A percentile compares a stretch with the other conserved stretches of the same genome.
Evolutionary conservation across 2,797 vertebrate genomes (phyloP).

Genomic region (Coreius guichenoti): DNA sequence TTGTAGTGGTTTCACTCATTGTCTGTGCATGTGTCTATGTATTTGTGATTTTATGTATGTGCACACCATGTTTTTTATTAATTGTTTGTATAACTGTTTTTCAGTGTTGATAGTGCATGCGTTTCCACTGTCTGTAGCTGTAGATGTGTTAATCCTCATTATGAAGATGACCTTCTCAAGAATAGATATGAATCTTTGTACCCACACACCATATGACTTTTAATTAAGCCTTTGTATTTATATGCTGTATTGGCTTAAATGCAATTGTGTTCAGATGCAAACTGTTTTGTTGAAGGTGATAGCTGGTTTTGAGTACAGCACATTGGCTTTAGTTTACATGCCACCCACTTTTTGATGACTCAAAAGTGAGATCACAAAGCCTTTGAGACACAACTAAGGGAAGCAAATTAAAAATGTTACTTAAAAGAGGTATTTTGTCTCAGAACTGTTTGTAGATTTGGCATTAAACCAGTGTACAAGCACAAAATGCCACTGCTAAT

Average conservation of each 20-base stretch:
- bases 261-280: conserved; percentile 14
- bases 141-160: conserved; percentile 9
- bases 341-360: conserved; percentile 42
- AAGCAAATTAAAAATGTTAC: neutral
- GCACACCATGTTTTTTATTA: neutral
- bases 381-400: neutral
- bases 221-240: conserved; percentile 26
- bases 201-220: conserved; percentile 47
- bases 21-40: conserved; percentile 14
- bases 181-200: neutral
- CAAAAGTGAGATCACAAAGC: conserved; percentile 21
- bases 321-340: conserved; percentile 25
- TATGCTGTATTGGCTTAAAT: conserved; percentile 8
- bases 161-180: conserved; percentile 24
- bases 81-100: conserved; percentile 24
- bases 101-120: conserved; percentile 25
- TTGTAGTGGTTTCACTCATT: conserved; percentile 23
- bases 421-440: neutral
- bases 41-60: conserved; percentile 7
- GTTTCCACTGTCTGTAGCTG: conserved; percentile 19
- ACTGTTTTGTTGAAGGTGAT: conserved; percentile 29
- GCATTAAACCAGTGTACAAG: neutral
- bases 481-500: neutral
- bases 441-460: neutral
- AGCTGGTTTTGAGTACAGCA: neutral